Base-by-base conservation (phyloP, 2,113 vertebrate species). In the Zapornia atra region DNA sequence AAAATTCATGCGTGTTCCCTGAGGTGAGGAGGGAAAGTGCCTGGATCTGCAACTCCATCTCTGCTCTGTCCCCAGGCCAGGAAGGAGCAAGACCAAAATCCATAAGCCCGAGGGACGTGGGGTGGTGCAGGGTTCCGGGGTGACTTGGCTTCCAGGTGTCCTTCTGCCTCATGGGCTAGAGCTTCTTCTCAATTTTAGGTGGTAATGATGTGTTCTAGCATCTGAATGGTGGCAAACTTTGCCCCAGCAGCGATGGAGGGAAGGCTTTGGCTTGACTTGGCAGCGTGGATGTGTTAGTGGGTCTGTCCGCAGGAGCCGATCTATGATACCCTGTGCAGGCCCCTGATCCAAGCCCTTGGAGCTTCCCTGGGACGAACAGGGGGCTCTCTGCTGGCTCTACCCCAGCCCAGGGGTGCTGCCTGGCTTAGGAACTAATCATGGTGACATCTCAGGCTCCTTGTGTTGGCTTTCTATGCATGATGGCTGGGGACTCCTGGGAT, bases 381-480 rank as follows among this genome's bases (percentile, higher is more conserved):
- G 54, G 59, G 26, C 2, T 36, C 28, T 9, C n/a, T 15, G 53
- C 73, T 25, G 12, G n/a, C 53, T 34, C 5, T 24, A 9, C 18
- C 51, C 64, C 34, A 6, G 31, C 51, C 34, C 50, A 17, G 75
- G 57, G 48, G 64, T 68, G 36, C 42, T 44, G 36, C 33, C 18
- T 19, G 75, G 66, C 72, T 60, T 31, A 20, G 22, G 31, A 19
- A 17, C 40, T n/a, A 5, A 44, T 6, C 21, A 75, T 1, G 2
- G 1, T 2, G 38, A 48, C 68, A 34, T 1, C 75, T 48, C 0
- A 1, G 15, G 24, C 79, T 73, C 48, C 26, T 1, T 4, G 50
- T 2, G 81, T 44, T 2, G 1, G 1, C 60, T 28, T 15, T 19
- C 66, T 4, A 1, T 2, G 28, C 6, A 0, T 0, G 3, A 12